Conservation (phyloP, 2,113 vertebrate species). For the Piaya cayana region DNA sequence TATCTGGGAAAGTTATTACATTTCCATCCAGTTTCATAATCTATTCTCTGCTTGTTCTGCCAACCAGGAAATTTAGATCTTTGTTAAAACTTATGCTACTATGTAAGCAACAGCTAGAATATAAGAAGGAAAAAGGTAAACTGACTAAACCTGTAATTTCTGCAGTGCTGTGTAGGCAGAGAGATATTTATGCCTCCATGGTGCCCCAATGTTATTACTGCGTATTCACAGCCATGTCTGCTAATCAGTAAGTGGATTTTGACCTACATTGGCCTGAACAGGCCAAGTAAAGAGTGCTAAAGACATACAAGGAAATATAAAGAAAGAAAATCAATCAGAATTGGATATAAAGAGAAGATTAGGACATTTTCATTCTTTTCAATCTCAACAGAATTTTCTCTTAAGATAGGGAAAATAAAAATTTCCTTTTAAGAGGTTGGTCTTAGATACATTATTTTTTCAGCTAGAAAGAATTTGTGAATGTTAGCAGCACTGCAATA, state of each 20-base stretch:
- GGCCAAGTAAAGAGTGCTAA: background rate
- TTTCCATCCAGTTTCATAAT: background rate
- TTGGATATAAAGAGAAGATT: background rate
- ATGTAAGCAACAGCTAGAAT: background rate
- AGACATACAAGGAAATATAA: background rate
- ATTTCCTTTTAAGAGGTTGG: background rate
- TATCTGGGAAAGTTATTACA: background rate
- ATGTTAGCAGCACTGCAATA: background rate
- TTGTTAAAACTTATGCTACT: background rate
- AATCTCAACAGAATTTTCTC: background rate
- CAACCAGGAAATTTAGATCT: background rate
- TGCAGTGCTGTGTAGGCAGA: background rate
- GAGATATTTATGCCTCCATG: background rate
- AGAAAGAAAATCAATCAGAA: background rate
- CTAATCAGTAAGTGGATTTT: background rate
- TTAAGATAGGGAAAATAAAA: background rate
- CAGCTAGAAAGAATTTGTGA: background rate
- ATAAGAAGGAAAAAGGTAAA: background rate
- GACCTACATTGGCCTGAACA: background rate
- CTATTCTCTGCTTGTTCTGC: background rate
- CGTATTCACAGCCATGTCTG: background rate
- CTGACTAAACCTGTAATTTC: background rate
- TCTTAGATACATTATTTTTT: background rate
- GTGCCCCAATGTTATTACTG: background rate
- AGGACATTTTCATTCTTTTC: background rate